Evolutionary conservation across 2,888 invertebrate species (phyloP).

Genomic region (Sarcophaga caerulescens): DNA sequence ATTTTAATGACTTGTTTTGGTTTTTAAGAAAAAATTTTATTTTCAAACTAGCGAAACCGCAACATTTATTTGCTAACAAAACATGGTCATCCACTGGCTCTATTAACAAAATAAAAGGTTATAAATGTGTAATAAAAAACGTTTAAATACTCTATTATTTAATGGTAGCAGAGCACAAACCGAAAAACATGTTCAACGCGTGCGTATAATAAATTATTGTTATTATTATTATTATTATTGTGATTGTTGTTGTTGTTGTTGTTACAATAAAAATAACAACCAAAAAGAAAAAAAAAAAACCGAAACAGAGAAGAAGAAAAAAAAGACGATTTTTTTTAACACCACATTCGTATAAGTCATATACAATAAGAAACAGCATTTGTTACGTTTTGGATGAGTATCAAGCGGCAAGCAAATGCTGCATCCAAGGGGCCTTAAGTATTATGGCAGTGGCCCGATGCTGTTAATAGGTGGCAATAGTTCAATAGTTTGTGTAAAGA

Average conservation of each 20-base stretch:
- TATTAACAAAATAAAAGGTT: not conserved
- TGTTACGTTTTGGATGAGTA: not conserved
- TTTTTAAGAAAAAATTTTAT: no score
- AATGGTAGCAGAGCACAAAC: constrained; percentile 45
- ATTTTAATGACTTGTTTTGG: no score
- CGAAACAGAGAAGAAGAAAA: not conserved
- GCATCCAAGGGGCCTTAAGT: not conserved
- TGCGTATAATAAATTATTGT: constrained; percentile 66
- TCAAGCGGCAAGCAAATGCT: not conserved
- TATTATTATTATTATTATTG: no score
- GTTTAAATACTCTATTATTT: constrained; percentile 61
- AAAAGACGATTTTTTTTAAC: constrained; percentile 17
- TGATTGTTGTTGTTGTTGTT: no score
- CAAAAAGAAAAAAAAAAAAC: not conserved
- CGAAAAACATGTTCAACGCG: constrained; percentile 59
- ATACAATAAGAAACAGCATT: not conserved
- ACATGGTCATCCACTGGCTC: no score
- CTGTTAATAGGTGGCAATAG: constrained; percentile 49
- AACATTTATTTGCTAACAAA: no score
- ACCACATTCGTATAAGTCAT: constrained; percentile 11
- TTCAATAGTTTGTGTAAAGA: constrained; percentile 44
- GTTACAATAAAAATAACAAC: constrained; percentile 45
- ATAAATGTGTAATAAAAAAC: constrained; percentile 56
- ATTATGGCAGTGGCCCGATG: not conserved
- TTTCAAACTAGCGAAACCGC: no score